These are phyloP conservation scores for Carpatolechia fugitivella DNA, from an alignment of 2,888 invertebrate genomes.

Conservation along the genomic window DNA sequence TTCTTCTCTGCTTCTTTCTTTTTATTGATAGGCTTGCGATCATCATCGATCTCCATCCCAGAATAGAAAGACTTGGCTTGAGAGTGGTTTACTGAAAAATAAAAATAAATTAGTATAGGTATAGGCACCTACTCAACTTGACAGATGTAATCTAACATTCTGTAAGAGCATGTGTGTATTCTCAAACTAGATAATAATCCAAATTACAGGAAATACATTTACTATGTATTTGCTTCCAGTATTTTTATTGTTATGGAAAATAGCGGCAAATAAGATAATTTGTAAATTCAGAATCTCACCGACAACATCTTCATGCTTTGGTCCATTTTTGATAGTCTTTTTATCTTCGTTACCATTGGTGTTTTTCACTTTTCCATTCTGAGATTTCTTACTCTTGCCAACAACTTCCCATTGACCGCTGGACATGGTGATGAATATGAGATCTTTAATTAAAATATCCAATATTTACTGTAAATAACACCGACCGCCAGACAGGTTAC, in stretches of 20 bases:
- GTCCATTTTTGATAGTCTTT: conserved; percentile 80
- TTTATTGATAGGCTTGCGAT: conserved; percentile 75
- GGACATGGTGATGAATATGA: conserved; percentile 52
- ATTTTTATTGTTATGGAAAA: background rate
- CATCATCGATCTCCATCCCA: conserved; percentile 81
- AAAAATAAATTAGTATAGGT: too few species aligned
- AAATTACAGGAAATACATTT: too few species aligned
- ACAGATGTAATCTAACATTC: background rate
- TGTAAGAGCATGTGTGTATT: too few species aligned
- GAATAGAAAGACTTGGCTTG: conserved; percentile 84
- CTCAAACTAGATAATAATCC: too few species aligned
- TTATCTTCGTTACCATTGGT: conserved; percentile 79
- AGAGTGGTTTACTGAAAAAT: conserved; percentile 81
- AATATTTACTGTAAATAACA: conserved; percentile 57
- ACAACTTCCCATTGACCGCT: conserved; percentile 86
- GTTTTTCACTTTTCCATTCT: conserved; percentile 72
- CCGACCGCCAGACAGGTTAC: conserved; percentile 57
- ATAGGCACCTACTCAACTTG: too few species aligned
- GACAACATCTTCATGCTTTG: conserved; percentile 87
- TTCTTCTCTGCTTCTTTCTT: conserved; percentile 71
- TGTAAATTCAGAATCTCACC: too few species aligned
- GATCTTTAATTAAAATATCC: conserved; percentile 32
- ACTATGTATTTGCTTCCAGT: too few species aligned
- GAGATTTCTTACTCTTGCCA: conserved; percentile 81
- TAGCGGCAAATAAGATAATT: too few species aligned